Evolutionary conservation across 2,888 invertebrate genomes (phyloP).

Genomic region (Halocaridina rubra): DNA sequence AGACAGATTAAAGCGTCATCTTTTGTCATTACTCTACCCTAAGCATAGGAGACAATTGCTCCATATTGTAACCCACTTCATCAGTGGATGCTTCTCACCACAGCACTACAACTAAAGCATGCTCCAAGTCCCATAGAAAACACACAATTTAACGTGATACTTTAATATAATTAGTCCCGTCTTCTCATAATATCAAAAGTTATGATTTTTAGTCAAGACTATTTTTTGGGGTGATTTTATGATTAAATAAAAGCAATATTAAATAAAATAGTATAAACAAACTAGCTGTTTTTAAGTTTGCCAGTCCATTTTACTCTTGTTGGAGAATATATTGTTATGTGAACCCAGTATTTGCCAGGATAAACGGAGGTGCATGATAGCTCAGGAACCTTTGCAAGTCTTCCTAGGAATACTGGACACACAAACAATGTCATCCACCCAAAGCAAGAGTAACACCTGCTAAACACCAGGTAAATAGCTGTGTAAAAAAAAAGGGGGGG

Average conservation of each 20-base stretch:
- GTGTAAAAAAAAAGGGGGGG: conserved; percentile 49
- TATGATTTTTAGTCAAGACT: conserved; percentile 42
- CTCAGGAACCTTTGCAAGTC: conserved; percentile 7
- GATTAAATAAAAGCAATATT: conserved; percentile 20
- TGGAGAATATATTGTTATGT: conserved; percentile 20
- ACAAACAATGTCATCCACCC: conserved; percentile 24
- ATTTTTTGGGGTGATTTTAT: conserved; percentile 24
- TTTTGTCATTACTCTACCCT: conserved; percentile 54
- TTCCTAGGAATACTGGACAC: not conserved
- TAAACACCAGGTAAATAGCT: conserved; percentile 42
- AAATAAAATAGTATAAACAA: conserved; percentile 30
- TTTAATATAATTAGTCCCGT: conserved; percentile 45
- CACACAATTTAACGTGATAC: conserved; percentile 40
- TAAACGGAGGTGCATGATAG: conserved; percentile 8
- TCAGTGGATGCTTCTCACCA: conserved; percentile 57
- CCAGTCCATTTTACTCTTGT: conserved; percentile 40
- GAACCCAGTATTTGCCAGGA: not conserved
- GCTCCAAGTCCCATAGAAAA: conserved; percentile 58
- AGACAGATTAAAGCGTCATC: conserved; percentile 59
- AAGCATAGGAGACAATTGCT: conserved; percentile 55
- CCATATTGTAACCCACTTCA: conserved; percentile 46
- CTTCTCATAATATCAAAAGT: conserved; percentile 26
- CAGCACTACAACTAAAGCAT: conserved; percentile 59
- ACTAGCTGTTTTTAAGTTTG: conserved; percentile 26
- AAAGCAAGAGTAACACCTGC: conserved; percentile 39